Percentiles rank a stretch among this genome's conserved stretches.
Evolutionary conservation across 2,797 vertebrate species (phyloP).

Genomic region (Tenualosa ilisha): DNA sequence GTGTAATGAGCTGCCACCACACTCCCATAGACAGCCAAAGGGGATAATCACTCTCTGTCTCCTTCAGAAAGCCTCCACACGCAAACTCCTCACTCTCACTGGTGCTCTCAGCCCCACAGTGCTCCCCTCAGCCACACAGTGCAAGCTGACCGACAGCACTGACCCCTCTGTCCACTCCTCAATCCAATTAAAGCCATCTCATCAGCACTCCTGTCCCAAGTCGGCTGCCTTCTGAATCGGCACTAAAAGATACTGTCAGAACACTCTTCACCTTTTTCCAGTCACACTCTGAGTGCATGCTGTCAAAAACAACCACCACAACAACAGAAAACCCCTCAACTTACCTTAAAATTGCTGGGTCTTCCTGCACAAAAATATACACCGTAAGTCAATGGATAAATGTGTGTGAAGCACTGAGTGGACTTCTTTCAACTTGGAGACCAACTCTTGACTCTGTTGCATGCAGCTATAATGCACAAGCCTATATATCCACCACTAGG

Average conservation of each 20-base stretch:
- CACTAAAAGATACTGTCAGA: neutral
- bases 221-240: neutral
- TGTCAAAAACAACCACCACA: neutral
- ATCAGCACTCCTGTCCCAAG: neutral
- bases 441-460: conserved; percentile 76
- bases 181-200: conserved; percentile 23
- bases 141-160: neutral
- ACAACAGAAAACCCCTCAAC: conserved; percentile 48
- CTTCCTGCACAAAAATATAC: conserved; percentile 22
- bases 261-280: neutral
- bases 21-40: conserved; percentile 3
- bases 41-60: conserved; percentile 25
- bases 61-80: conserved; percentile 26
- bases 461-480: conserved; percentile 63
- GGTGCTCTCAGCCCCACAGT: neutral
- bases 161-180: conserved; percentile 29
- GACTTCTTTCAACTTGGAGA: conserved; percentile 69
- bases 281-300: conserved; percentile 24
- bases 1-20: conserved; percentile 71
- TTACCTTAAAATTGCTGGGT: conserved; percentile 63
- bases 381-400: conserved; percentile 39
- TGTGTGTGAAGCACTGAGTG: conserved; percentile 62
- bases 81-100: neutral
- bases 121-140: neutral
- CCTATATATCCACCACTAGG: conserved; percentile 85